These are phyloP conservation scores for Galemys pyrenaicus DNA, from an alignment of 2,113 vertebrate genomes.

Conservation along the genomic window DNA sequence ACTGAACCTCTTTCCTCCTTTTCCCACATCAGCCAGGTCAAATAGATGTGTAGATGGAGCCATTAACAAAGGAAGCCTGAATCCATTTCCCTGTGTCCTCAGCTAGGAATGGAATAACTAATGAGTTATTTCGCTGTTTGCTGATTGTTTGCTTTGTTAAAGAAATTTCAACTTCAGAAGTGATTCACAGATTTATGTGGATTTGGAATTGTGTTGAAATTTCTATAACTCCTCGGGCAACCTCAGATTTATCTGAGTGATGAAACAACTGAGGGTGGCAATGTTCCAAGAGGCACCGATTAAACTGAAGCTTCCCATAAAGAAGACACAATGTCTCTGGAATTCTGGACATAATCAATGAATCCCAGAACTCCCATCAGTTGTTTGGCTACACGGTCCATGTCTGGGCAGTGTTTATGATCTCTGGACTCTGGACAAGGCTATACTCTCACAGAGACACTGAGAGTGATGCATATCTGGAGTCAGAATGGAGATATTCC, in stretches of 20 bases:
- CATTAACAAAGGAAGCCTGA: not conserved
- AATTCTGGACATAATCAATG: not conserved
- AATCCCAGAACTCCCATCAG: not conserved
- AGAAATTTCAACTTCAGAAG: conserved; percentile 7
- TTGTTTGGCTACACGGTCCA: not conserved
- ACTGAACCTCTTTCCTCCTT: not conserved
- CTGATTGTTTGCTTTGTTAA: conserved; percentile 27
- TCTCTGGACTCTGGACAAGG: not conserved
- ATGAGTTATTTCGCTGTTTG: not conserved
- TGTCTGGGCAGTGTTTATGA: not conserved
- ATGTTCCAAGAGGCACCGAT: not conserved
- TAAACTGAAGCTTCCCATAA: not conserved
- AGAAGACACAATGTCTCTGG: not conserved
- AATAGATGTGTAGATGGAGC: not conserved
- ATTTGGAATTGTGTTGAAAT: not conserved
- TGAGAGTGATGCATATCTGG: not conserved
- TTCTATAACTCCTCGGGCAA: not conserved
- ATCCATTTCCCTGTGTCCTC: not conserved
- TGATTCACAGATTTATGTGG: not conserved
- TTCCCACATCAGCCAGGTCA: not conserved
- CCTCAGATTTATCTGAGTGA: not conserved
- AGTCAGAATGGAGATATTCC: not conserved
- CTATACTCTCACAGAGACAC: not conserved
- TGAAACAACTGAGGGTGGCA: not conserved
- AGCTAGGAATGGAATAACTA: not conserved